A percentile compares a stretch with the other conserved stretches of the same genome.
These are phyloP conservation scores for Hydra vulgaris DNA, from an alignment of 30 jellyfish, hydroid and myxozoan species.

Conservation along the genomic window DNA sequence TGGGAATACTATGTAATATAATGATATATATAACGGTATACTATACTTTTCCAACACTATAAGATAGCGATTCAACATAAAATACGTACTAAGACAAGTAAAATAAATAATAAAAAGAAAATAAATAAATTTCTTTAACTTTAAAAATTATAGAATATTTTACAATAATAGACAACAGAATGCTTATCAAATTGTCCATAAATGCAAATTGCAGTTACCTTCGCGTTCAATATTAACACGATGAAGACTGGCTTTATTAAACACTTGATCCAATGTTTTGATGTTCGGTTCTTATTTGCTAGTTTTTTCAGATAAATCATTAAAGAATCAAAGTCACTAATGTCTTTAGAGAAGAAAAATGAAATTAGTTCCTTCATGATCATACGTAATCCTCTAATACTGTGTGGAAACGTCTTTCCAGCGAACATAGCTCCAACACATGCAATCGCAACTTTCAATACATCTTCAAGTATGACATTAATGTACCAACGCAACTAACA, in stretches of 20 bases:
- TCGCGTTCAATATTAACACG: background rate
- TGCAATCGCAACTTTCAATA: background rate
- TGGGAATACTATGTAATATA: too few relatives aligned
- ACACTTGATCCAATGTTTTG: background rate
- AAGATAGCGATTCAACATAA: background rate
- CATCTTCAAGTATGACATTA: background rate
- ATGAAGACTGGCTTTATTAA: background rate
- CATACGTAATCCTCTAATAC: background rate
- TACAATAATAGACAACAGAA: background rate
- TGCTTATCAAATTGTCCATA: background rate
- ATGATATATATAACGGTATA: too few relatives aligned
- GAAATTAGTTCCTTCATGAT: background rate
- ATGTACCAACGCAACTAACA: background rate
- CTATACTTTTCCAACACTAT: too few relatives aligned
- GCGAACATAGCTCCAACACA: background rate
- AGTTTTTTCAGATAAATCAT: background rate
- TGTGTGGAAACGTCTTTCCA: background rate
- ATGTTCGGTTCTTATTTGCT: background rate
- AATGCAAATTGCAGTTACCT: background rate
- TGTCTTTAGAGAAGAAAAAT: background rate
- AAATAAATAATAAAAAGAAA: constrained; percentile 9
- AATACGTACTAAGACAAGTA: background rate
- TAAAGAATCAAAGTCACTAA: background rate
- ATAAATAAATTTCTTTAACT: background rate
- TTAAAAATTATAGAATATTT: background rate